Base-by-base conservation (phyloP, 2,797 vertebrate species). In the Pantherophis alleghaniensis region DNA sequence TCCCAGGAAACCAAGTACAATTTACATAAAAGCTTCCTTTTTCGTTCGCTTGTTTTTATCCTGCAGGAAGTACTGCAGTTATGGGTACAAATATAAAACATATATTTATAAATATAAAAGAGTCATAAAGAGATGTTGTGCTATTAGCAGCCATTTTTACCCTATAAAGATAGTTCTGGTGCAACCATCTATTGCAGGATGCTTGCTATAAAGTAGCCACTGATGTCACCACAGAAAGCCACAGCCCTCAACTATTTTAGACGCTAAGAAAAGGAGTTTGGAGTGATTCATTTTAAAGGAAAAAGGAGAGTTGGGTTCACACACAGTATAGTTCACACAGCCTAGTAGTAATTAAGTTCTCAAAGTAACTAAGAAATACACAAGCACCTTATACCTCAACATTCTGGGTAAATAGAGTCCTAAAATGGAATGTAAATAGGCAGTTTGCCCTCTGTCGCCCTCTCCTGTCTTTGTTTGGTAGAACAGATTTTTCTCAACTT, bases 71-170 rank as follows among this genome's bases (percentile, higher is more conserved):
- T 47, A 24, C 22, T 28, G 12, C 10, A 11, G 28, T n/a, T 26
- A 56, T 61, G 42, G 22, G 47, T 57, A 61, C 63, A 18, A 83
- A 88, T 32, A 74, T 13, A 88, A 88, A 88, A 86, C 20, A 32
- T 74, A 59, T 90, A 53, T 32, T 69, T 37, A 74, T 74, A 74
- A 74, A 74, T 74, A 37, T 74, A 32, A 51, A 20, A 28, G 74
- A 5, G 20, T 12, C 13, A n/a, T 22, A 57, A 24, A 32, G 63
- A 28, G 57, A 74, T 37, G 69, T 51, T 56, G 10, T 59, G 61
- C 86, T 13, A 69, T 93, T 93, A 88, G 69, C 22, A 86, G 74
- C 24, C 86, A 79, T 88, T 90, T 90, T 87, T 90, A 37, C 32
- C 37, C 42, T 69, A 53, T 61, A 92, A 86, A 90, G 59, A 86